These are phyloP conservation scores for Micrasema longulum DNA, from an alignment of 1,140 invertebrate species.

Conservation along the genomic window DNA sequence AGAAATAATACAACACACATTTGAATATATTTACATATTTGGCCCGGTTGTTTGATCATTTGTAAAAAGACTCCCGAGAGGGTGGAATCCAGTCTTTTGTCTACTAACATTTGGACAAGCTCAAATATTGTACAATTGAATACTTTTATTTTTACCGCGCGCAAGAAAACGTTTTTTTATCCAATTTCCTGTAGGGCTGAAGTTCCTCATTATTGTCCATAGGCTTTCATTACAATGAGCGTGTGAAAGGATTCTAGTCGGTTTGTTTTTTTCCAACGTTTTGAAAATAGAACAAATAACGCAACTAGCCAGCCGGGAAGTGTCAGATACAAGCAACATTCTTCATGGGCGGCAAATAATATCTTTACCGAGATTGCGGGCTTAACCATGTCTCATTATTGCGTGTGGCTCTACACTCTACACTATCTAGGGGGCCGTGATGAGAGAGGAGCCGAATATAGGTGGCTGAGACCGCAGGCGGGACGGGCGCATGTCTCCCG, in stretches of 20 bases:
- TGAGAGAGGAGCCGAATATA: not conserved
- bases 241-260: not conserved
- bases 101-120: too few relatives aligned
- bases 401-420: constrained; percentile 10
- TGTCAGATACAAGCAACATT: constrained; percentile 32
- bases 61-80: not conserved
- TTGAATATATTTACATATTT: not conserved
- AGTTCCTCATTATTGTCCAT: not conserved
- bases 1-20: not conserved
- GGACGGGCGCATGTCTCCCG: not conserved
- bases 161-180: too few relatives aligned
- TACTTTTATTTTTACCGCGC: too few relatives aligned
- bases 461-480: not conserved
- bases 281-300: constrained; percentile 17
- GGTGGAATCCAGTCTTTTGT: too few relatives aligned
- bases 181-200: too few relatives aligned
- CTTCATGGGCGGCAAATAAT: constrained; percentile 39
- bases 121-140: too few relatives aligned
- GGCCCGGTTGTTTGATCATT: not conserved
- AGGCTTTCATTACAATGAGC: not conserved
- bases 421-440: constrained; percentile 15
- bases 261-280: not conserved
- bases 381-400: constrained; percentile 46
- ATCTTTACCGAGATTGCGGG: constrained; percentile 50
- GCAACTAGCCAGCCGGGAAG: constrained; percentile 11